phyloP scores from a whole-genome alignment of 30 jellyfish, hydroid and myxozoan species.

The Aurelia sp. region DNA sequence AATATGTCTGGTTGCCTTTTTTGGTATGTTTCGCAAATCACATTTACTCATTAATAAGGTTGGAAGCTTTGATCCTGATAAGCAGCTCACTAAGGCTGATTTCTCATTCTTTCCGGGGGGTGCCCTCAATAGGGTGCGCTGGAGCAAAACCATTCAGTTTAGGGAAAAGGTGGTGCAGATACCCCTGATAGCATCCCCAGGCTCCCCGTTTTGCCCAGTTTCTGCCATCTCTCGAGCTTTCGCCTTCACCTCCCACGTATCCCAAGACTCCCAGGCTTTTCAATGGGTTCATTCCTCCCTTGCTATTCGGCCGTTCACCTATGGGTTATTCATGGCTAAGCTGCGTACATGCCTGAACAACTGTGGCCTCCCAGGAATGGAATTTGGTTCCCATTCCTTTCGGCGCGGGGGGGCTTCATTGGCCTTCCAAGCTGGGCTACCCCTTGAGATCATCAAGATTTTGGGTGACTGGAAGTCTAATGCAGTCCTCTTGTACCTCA shows the following conservation, averaged over 20 bases:
- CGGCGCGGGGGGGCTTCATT: slow-evolving; percentile 20
- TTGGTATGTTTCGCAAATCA: no score
- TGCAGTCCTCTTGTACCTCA: slow-evolving; percentile 18
- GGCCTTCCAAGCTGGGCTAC: slow-evolving; percentile 17
- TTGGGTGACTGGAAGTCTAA: slow-evolving; percentile 33
- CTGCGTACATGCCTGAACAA: not conserved
- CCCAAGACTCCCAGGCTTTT: no score
- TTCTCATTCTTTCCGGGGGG: no score
- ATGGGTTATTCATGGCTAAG: slow-evolving; percentile 1
- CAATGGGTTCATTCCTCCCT: no score
- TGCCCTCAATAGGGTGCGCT: no score
- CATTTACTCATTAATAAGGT: no score
- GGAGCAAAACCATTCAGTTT: not conserved
- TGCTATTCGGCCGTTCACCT: no score
- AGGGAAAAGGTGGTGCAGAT: no score
- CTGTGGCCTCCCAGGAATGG: not conserved
- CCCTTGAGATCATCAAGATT: slow-evolving; percentile 13
- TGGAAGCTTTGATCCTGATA: no score
- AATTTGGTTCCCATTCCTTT: slow-evolving; percentile 1
- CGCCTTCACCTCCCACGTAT: no score
- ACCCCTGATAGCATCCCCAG: not conserved
- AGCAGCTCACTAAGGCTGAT: no score
- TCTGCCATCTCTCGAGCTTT: slow-evolving; percentile 3
- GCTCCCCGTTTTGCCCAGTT: slow-evolving; percentile 9
- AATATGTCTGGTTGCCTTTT: no score